Base-by-base conservation (phyloP, 1,140 invertebrate species). In the Drosophila seguyi region DNA sequence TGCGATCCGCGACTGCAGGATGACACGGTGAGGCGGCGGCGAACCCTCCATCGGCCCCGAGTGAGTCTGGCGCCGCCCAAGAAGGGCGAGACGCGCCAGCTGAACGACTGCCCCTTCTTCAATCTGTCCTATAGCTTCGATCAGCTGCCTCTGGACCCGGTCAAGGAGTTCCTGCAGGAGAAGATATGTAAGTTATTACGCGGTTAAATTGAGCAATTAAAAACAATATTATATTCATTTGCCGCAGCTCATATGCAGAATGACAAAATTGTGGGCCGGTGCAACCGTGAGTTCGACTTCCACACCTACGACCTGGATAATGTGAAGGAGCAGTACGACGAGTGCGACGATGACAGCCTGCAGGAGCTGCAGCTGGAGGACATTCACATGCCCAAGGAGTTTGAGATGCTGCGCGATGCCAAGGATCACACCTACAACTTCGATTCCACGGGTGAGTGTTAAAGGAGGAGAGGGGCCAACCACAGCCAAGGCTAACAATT, bases 41-140 rank as follows among this genome's bases (percentile, higher is more conserved):
- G 85, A 6, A 75, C 65, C 0, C 50, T 81, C 7, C 79, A 83
- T 13, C 18, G 48, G 5, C 44, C 18, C 8, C 41, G 44, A 13
- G 47, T 45, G 4, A 31, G 10, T 1, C 72, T 71, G 48, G 27
- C 36, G 3, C 44, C 18, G 0, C 75, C 13, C 0, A 44, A 78
- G 42, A 90, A 88, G 39, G 52, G 55, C 0, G 81, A 60, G 7
- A 75, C 77, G 39, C 56, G 90, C 0, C 90, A 84, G 7, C 72
- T 93, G 13, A 91, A 91, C 42, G 92, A 93, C 44, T 91, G 88
- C 14, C 92, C 91, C 18, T 93, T 92, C 29, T 93, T 87, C 45
- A 57, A 65, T 14, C 65, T 93, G 38, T 55, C 60, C 14, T 91
- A 93, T 58, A 45, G 75, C 11, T 92, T 84, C 11, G 92, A 93